Base-by-base conservation (phyloP, 1,140 invertebrate genomes). In the Metopolophium dirhodum region DNA sequence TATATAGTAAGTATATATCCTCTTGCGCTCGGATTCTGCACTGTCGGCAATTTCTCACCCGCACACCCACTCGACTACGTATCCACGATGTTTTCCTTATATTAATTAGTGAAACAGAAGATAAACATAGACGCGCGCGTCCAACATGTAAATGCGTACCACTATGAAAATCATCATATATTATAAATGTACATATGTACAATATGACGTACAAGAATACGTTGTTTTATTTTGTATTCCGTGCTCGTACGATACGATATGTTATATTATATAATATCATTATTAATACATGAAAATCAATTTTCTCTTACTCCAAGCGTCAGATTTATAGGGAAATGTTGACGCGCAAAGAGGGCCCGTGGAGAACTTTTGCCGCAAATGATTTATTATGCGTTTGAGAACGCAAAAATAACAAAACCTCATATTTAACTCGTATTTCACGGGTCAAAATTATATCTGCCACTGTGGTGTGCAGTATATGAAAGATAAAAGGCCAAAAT, bases 31-130 rank as follows among this genome's bases (percentile, higher is more conserved):
- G 35, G 22, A 89, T 89, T 89, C 54, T 37, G 88, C 35, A 89
- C 22, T 20, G 51, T 89, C 3, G 51, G 51, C 51, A 57, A 57
- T 89, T 89, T 57, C 23, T 57, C 87, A 54, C 8, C 87, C n/a
- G 18, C n/a, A 8, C n/a, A 35, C 35, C 22, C 6, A 88, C 86
- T n/a, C 61, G 14, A n/a, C 14, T n/a, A 22, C 4, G 3, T 54
- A 54, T 23, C 61, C 14, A 9, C 6, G 6, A 77, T 77, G 47
- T 88, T 88, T 87, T 88, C 26, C 49, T 57, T 89, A 57, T 57
- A 89, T 57, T 89, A 89, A 89, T 89, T 89, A 89, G 22, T 1
- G 35, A 37, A 89, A 89, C 88, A 37, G 35, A 57, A 89, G 35
- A 57, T 37, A 89, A 89, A 89, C 87, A 89, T 35, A 2, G 41